Evolutionary conservation across 1,140 invertebrate genomes (phyloP), one percentile per base, ranked within the genome.

Genomic region (Drosophila kurseongensis): DNA sequence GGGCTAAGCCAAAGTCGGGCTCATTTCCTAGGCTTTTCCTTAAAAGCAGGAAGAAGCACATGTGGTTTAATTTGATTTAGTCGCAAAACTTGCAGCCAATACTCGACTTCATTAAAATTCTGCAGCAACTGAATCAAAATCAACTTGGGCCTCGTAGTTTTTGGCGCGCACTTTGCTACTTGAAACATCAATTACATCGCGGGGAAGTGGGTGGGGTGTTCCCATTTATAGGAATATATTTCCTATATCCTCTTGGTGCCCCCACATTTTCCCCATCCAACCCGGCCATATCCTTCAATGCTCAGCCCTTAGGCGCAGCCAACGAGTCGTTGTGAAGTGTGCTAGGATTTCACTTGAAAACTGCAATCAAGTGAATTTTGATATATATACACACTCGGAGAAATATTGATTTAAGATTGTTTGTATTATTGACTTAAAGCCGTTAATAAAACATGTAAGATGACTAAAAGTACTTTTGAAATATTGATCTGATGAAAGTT

Each of bases 301-400:
- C 63, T 79, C 74, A 80, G 74, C 84, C 84, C 83, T 88, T 83
- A 83, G 76, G 84, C 84, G 51, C 58, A 58, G 67, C 83, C 79
- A 71, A 80, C 72, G 75, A 69, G 48, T 86, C 79, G 68, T 55
- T 78, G 50, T 88, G 84, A 61, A 88, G 83, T 84, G 84, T 88
- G 84, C 84, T 88, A 89, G 75, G 84, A 88, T 83, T 89, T 89
- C 84, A 90, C 85, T 89, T 89, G 77, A 89, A 89, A 89, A 89
- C 85, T 89, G 84, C 84, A 89, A 90, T 90, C 84, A 89, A 89
- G 85, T 88, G 84, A 88, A 89, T 88, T 88, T 88, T 69, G 80
- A 84, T 89, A 88, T 88, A 75, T 71, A 54, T 52, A 55, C 44
- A 57, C 45, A 51, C 52, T 36, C 41, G 38, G 29, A 45, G 13